Percentiles rank a stretch among this genome's conserved stretches.
Evolutionary conservation across 2,888 invertebrate species (phyloP).

Genomic region (Galerucella nymphaeae): DNA sequence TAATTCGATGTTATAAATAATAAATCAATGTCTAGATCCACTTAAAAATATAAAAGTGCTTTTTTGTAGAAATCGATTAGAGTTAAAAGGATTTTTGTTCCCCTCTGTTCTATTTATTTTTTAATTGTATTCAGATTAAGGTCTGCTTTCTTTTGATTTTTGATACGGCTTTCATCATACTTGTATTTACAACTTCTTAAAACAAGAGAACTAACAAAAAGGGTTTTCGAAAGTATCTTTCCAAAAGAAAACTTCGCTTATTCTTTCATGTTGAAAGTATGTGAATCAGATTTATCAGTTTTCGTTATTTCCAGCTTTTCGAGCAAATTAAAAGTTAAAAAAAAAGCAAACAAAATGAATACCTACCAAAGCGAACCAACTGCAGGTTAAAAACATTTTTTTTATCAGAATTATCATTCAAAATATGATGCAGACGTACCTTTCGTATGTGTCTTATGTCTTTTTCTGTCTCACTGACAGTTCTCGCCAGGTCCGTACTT

Average conservation of each 20-base stretch:
- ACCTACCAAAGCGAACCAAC: conserved; percentile 35
- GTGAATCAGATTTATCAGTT: conserved; percentile 28
- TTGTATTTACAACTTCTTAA: conserved; percentile 39
- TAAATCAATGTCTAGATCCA: conserved; percentile 61
- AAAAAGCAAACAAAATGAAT: conserved; percentile 35
- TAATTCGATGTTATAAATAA: conserved; percentile 53
- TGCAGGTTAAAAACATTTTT: conserved; percentile 18
- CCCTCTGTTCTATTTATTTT: conserved; percentile 55
- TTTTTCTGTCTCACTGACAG: too few relatives aligned
- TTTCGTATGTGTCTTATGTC: too few relatives aligned
- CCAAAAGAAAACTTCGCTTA: conserved; percentile 31
- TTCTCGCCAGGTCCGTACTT: too few relatives aligned
- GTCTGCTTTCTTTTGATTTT: conserved; percentile 43
- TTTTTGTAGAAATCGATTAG: conserved; percentile 56
- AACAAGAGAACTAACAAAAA: conserved; percentile 34
- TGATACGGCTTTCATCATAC: conserved; percentile 38
- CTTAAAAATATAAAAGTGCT: conserved; percentile 58
- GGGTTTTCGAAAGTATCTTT: conserved; percentile 32
- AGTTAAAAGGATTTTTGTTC: conserved; percentile 59
- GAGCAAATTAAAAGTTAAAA: conserved; percentile 39
- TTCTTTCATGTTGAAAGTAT: conserved; percentile 32
- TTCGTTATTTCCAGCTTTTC: conserved; percentile 27
- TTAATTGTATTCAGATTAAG: conserved; percentile 54
- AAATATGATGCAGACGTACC: too few relatives aligned
- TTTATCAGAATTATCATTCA: too few relatives aligned